These are phyloP conservation scores for Nycticorax nycticorax DNA, from an alignment of 2,113 vertebrate genomes.

Conservation along the genomic window DNA sequence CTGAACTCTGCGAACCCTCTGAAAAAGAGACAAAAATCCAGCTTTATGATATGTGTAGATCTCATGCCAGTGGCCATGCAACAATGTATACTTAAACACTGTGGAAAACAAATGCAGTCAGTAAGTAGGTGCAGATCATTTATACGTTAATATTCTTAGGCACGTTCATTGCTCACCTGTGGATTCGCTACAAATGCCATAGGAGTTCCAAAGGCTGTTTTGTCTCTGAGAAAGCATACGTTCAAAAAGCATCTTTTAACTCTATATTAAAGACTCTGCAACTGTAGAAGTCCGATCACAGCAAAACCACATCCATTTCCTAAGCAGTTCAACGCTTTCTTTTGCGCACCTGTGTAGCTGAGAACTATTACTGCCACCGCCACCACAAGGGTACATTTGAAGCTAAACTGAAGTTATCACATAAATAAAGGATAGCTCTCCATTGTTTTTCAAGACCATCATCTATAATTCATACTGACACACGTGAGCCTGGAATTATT, in stretches of 20 bases:
- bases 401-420: not conserved
- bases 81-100: fast-evolving
- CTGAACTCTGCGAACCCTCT: slow-evolving; percentile 76
- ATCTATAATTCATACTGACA: not conserved
- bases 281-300: not conserved
- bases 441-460: not conserved
- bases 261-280: not conserved
- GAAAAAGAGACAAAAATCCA: not conserved
- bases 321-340: not conserved
- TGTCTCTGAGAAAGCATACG: not conserved
- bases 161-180: too few species aligned
- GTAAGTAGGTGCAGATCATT: not conserved
- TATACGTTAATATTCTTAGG: fast-evolving
- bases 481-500: not conserved
- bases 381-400: not conserved
- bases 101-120: fast-evolving
- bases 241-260: not conserved
- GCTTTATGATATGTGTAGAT: fast-evolving
- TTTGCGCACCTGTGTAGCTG: not conserved
- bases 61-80: not conserved
- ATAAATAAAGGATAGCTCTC: not conserved
- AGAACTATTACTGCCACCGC: not conserved
- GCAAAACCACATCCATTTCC: not conserved
- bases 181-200: not conserved
- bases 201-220: not conserved